Conservation (phyloP, 2,113 vertebrate species). For the Apus apus region DNA sequence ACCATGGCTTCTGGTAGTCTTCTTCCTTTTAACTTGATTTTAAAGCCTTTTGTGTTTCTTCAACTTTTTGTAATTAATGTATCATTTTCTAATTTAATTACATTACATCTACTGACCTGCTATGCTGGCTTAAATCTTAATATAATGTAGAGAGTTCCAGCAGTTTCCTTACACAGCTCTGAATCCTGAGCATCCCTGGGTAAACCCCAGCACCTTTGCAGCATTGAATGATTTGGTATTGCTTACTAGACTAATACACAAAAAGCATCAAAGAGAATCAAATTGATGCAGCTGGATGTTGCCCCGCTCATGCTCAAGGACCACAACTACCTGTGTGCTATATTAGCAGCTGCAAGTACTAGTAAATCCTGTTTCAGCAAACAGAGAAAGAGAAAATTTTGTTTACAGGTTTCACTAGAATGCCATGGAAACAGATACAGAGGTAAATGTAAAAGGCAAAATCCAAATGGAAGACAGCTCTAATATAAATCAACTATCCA, state of each 20-base stretch:
- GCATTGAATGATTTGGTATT: neutral
- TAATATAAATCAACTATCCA: neutral
- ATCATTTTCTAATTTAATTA: neutral
- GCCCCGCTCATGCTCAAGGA: neutral
- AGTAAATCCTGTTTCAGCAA: slow-evolving; percentile 12
- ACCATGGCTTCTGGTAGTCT: neutral
- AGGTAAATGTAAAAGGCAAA: slow-evolving; percentile 27
- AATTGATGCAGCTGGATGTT: neutral
- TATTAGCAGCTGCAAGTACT: neutral
- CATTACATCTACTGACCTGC: neutral
- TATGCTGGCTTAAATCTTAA: neutral
- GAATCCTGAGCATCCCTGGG: neutral
- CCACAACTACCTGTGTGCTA: neutral
- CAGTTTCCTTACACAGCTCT: neutral
- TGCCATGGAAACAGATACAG: slow-evolving; percentile 59
- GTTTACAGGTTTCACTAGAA: slow-evolving; percentile 53
- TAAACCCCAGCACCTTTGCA: neutral
- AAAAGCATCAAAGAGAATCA: neutral
- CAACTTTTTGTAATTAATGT: neutral
- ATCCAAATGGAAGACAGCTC: slow-evolving; percentile 18
- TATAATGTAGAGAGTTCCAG: neutral
- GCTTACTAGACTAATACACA: neutral
- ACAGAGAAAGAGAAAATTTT: slow-evolving; percentile 19
- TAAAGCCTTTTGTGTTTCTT: neutral
- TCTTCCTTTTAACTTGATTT: neutral